Conservation (phyloP, 1,140 invertebrate species). For the Macrobrachium rosenbergii region DNA sequence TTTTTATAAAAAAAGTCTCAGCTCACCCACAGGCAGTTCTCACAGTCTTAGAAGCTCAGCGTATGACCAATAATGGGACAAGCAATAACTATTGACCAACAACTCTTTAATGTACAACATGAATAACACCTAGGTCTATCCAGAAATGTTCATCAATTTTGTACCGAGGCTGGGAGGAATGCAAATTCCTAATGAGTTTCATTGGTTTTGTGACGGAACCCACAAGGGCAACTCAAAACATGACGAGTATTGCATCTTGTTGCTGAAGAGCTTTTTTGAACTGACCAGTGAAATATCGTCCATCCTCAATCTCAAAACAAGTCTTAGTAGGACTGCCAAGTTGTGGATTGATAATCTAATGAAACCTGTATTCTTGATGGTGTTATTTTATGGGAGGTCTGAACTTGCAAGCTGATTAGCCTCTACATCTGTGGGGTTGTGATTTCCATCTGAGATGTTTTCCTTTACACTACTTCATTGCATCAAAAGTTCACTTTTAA, state of each 20-base stretch:
- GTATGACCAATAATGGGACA: no score
- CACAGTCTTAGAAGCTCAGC: no score
- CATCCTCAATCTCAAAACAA: neutral
- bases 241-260: neutral
- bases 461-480: constrained; percentile 27
- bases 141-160: constrained; percentile 1
- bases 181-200: no score
- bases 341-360: constrained; percentile 16
- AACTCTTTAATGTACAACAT: no score
- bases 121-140: no score
- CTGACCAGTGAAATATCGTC: no score
- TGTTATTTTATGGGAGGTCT: neutral
- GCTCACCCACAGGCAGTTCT: no score
- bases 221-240: constrained; percentile 1
- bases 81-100: no score
- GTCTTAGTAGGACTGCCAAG: no score
- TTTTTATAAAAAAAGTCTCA: no score
- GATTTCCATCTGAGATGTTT: constrained; percentile 1
- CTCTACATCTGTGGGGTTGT: constrained; percentile 28
- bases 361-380: neutral
- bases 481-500: no score
- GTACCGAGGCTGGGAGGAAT: constrained; percentile 7
- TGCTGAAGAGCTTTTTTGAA: constrained; percentile 3
- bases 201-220: constrained; percentile 21
- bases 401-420: constrained; percentile 3